Conservation (phyloP, 2,113 vertebrate species). For the Campylomormyrus tamandua region DNA sequence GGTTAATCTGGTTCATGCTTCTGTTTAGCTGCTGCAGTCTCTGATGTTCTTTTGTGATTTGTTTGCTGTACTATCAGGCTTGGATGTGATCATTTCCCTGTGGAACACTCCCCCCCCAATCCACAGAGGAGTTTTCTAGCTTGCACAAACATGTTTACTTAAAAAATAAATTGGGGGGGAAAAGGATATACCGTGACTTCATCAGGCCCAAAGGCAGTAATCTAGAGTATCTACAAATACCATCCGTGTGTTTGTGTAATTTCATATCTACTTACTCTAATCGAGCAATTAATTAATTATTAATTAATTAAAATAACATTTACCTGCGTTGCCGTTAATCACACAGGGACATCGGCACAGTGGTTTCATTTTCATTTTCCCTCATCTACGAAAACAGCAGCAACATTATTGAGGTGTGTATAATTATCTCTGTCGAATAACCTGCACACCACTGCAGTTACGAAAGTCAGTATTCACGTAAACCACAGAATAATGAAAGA, state of each 20-base stretch:
- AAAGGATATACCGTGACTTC: neutral
- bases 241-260: neutral
- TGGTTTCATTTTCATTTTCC: neutral
- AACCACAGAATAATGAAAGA: neutral
- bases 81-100: neutral
- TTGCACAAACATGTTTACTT: slow-evolving; percentile 4
- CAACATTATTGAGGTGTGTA: neutral
- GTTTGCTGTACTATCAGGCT: neutral
- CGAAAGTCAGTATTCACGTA: neutral
- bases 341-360: neutral
- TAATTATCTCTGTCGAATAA: neutral
- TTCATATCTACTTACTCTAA: neutral
- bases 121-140: neutral
- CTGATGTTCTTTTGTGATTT: neutral
- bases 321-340: neutral
- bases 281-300: neutral
- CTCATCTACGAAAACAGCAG: neutral
- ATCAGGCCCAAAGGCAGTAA: neutral
- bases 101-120: neutral
- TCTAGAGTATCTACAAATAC: neutral
- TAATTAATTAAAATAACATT: neutral
- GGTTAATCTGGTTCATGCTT: neutral
- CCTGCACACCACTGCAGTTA: neutral
- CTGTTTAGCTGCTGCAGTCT: neutral
- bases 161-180: neutral